Percentiles rank a stretch among this genome's conserved stretches.
These are phyloP conservation scores for Myotis daubentonii DNA, from an alignment of 2,797 vertebrate genomes.

Conservation along the genomic window DNA sequence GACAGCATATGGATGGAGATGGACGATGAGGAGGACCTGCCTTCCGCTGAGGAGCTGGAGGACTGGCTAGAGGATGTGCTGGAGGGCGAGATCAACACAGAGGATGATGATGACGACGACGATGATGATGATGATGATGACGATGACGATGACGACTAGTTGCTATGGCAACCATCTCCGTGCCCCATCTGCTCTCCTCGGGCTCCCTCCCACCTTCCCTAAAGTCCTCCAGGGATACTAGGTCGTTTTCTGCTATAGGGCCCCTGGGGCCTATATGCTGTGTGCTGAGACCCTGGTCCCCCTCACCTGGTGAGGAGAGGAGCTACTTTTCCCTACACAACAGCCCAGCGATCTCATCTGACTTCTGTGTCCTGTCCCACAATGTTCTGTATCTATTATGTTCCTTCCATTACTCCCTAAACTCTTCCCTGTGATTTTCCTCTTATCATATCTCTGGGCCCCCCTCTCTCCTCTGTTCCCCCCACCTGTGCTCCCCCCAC, in stretches of 20 bases:
- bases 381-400: background rate
- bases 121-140: conserved; percentile 86
- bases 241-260: background rate
- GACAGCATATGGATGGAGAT: conserved; percentile 97
- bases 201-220: background rate
- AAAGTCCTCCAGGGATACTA: conserved; percentile 5
- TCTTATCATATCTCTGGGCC: background rate
- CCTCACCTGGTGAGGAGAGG: background rate
- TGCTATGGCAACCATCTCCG: background rate
- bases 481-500: background rate
- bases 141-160: conserved; percentile 85
- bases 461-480: background rate
- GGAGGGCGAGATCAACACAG: conserved; percentile 91
- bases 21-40: conserved; percentile 93
- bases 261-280: background rate
- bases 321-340: background rate
- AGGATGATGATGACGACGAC: conserved; percentile 89
- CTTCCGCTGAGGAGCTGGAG: conserved; percentile 91
- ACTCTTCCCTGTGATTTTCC: background rate
- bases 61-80: conserved; percentile 94
- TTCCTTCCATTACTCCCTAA: background rate
- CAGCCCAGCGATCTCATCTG: background rate
- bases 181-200: background rate
- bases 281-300: background rate
- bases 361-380: background rate